phyloP scores from a whole-genome alignment of 23 tunicate genomes.

The Halocynthia aurantium region DNA sequence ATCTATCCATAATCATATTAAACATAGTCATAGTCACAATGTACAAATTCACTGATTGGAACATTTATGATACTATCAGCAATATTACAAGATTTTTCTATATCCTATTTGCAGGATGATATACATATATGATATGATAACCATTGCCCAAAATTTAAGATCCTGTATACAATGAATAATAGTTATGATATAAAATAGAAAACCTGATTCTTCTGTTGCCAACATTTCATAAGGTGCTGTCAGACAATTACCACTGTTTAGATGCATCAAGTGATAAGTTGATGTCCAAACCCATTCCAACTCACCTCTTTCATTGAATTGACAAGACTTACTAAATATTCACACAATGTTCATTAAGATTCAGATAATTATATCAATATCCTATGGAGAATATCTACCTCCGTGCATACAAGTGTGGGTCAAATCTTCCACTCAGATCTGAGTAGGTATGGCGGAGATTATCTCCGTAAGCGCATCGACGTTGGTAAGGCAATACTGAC shows the following conservation, averaged over 20 bases:
- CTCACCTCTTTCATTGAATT: slow-evolving; percentile 23
- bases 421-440: slow-evolving; percentile 26
- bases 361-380: not conserved
- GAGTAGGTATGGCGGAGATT: slow-evolving; percentile 12
- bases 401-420: slow-evolving; percentile 36
- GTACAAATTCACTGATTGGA: not conserved
- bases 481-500: slow-evolving; percentile 21
- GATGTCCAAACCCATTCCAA: slow-evolving; percentile 75
- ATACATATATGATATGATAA: not conserved
- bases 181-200: not conserved
- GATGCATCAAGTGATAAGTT: slow-evolving; percentile 53
- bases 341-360: not conserved
- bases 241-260: slow-evolving; percentile 50
- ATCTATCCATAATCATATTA: too few relatives aligned
- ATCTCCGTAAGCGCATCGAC: slow-evolving; percentile 74
- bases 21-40: too few relatives aligned
- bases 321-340: slow-evolving; percentile 54
- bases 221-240: slow-evolving; percentile 57
- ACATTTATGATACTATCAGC: not conserved
- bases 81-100: too few relatives aligned
- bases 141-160: not conserved
- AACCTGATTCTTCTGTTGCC: slow-evolving; percentile 23
- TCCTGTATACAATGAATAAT: not conserved
- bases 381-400: slow-evolving; percentile 21
- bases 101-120: too few relatives aligned